These are phyloP conservation scores for Eurytoma californica DNA, from an alignment of 2,888 invertebrate species.

Conservation along the genomic window DNA sequence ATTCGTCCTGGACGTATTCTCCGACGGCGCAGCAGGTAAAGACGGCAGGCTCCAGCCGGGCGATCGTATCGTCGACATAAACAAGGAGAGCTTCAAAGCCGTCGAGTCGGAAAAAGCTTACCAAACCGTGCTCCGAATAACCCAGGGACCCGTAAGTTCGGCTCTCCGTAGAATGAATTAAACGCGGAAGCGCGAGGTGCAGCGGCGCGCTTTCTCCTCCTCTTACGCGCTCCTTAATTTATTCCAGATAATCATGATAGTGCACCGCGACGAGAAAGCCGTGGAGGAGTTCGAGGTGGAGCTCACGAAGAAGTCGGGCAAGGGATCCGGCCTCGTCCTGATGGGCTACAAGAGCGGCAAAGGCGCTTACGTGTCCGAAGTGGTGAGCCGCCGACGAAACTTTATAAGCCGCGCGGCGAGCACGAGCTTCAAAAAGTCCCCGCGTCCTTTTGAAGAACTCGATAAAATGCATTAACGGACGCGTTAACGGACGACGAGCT, in stretches of 20 bases:
- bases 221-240: conserved; percentile 9
- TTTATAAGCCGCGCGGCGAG: background rate
- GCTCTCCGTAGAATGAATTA: background rate
- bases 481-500: background rate
- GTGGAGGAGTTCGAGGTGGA: conserved; percentile 83
- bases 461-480: background rate
- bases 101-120: conserved; percentile 90
- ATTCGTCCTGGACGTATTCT: conserved; percentile 93
- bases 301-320: conserved; percentile 89
- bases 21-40: conserved; percentile 91
- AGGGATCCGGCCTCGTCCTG: conserved; percentile 91
- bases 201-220: conserved; percentile 4
- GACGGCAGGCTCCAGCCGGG: conserved; percentile 93
- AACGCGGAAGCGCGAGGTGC: background rate
- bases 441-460: background rate
- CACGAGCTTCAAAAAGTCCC: background rate
- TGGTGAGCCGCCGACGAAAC: conserved; percentile 80
- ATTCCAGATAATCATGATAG: conserved; percentile 86
- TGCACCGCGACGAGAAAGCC: conserved; percentile 81
- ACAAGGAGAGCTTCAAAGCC: conserved; percentile 86
- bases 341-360: conserved; percentile 85
- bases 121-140: conserved; percentile 88
- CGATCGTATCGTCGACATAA: conserved; percentile 95
- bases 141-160: conserved; percentile 81
- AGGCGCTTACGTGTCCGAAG: conserved; percentile 94